Evolutionary conservation across 2,797 vertebrate genomes (phyloP), one percentile per base, ranked within the genome.

Genomic region (Hylomyscus alleni): DNA sequence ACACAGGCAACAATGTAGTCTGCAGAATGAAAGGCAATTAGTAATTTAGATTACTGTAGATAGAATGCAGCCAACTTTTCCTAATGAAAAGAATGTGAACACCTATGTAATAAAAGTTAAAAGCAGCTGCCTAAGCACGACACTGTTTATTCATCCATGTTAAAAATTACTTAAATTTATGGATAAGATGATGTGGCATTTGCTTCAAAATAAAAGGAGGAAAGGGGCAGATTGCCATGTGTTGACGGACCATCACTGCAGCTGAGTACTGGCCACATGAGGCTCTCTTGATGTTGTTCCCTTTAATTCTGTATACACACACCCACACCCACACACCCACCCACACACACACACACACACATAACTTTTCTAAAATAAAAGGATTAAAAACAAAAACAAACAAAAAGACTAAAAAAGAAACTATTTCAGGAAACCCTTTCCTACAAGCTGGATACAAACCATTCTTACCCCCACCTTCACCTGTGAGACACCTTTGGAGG

Each of bases 331-430:
- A 44, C 44, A 44, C 44, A 44, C 44, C 3, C 44, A 44, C 44
- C n/a, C 44, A 44, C 44, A 44, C 44, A 44, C 44, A 44, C 44
- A 44, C 44, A 44, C 44, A 44, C 44, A 44, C 6, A 44, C 6
- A 44, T 44, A 44, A 44, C 44, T 44, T 44, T 44, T 85, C 67
- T 92, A 88, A 94, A 95, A 75, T 69, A 40, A 62, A 95, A 91
- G 60, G 2, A 34, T 40, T 26, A 75, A 82, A 87, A 75, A 44
- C 29, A 58, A 84, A 62, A 47, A 76, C 69, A 47, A 34, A 60
- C 62, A 67, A 34, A 31, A 44, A 80, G 54, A 11, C 54, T 60
- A 72, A 92, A 62, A 75, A 50, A 56, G 1, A 65, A 93, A 56
- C 47, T 72, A 65, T 72, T 78, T 72, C 72, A 92, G 69, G 26